phyloP scores from a whole-genome alignment of 2,888 invertebrate species.

The Anthophora plumipes region DNA sequence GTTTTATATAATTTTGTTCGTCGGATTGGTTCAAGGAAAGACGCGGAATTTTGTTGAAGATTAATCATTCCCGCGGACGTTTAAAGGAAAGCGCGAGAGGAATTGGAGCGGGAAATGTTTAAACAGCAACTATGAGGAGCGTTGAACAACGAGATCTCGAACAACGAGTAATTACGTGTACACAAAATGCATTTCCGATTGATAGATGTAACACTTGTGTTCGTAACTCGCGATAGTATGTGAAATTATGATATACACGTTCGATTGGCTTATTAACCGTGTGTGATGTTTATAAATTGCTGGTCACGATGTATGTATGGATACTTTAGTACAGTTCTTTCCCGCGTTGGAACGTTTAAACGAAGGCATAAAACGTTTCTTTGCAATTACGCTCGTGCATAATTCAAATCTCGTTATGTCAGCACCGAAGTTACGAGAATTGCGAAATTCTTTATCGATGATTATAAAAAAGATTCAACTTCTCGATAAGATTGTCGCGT shows the following conservation, averaged over 20 bases:
- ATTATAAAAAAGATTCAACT: too few relatives aligned
- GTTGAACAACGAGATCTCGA: constrained; percentile 2
- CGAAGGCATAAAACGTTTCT: background rate
- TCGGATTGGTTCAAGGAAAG: background rate
- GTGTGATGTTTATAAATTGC: background rate
- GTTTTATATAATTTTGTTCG: too few relatives aligned
- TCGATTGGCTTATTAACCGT: background rate
- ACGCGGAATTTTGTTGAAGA: background rate
- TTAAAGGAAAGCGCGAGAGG: background rate
- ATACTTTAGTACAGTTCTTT: background rate
- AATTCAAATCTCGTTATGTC: background rate
- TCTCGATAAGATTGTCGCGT: too few relatives aligned
- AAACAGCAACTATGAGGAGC: background rate
- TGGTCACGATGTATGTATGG: background rate
- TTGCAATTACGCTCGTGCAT: background rate
- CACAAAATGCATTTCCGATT: constrained; percentile 3
- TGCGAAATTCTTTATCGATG: background rate
- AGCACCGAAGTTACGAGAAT: background rate
- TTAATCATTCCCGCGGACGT: background rate
- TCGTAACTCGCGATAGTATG: background rate
- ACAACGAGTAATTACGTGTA: background rate
- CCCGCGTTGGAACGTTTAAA: background rate
- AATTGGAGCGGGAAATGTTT: background rate
- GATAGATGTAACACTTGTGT: background rate
- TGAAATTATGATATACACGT: constrained; percentile 1